Base-by-base conservation (phyloP, 2,113 vertebrate genomes). In the Smithornis capensis region DNA sequence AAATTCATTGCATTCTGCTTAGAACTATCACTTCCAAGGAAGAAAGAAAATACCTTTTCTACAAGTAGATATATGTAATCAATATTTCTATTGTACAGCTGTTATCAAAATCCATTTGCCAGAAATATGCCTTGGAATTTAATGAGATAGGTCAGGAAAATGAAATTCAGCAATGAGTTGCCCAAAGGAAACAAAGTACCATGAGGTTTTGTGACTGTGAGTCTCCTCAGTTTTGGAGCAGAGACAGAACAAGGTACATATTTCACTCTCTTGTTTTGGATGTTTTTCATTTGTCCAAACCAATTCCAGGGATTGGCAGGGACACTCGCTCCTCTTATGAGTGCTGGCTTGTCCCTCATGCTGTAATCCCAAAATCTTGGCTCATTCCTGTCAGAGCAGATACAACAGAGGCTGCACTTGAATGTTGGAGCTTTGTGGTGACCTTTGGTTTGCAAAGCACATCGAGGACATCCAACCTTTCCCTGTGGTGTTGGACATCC, bases 301-400 rank as follows among this genome's bases (percentile, higher is more conserved):
- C 68, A 81, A 42, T 91, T 68, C 68, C 19, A 81, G 59, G 47
- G 53, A 1, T 44, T 95, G 89, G 82, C 87, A 85, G 62, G 81
- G 27, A 49, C 11, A 1, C 1, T 7, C 7, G 27, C 28, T 64
- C 56, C 52, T 0, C 0, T 82, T 52, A 13, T 1, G 11, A 49
- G n/a, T n/a, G 38, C 28, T 94, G 90, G 78, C 84, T 68, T 27
- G 4, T 40, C 52, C 27, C 37, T 60, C 35, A 9, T 2, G 0
- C 31, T 11, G 2, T n/a, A 42, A 37, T 47, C 84, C 80, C 50
- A 75, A 18, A 22, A n/a, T 68, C 73, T 38, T 35, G 12, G 59
- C 87, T 91, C 62, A n/a, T 67, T 92, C 33, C 29, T 40, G 13
- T 4, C 55, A 37, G 35, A 60, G 40, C 57, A 65, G 53, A 7